These are phyloP conservation scores for Drepana arcuata DNA, from an alignment of 1,140 invertebrate genomes.

Conservation along the genomic window DNA sequence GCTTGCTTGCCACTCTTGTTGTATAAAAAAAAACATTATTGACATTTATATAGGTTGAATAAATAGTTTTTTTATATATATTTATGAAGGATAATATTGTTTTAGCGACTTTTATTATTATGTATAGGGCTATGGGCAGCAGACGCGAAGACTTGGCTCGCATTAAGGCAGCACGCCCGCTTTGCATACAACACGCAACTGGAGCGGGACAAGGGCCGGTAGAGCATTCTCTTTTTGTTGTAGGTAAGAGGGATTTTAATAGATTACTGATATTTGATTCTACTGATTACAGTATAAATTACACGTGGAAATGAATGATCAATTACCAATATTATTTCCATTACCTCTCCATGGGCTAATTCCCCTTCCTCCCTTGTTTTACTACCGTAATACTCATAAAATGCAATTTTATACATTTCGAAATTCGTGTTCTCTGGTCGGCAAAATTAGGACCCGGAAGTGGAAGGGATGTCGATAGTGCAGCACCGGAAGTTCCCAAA, in stretches of 20 bases:
- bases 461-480: slow-evolving; percentile 42
- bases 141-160: slow-evolving; percentile 23
- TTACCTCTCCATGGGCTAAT: no score
- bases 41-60: no score
- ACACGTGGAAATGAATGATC: no score
- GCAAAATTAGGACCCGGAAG: slow-evolving; percentile 38
- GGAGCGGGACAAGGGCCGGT: slow-evolving; percentile 20
- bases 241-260: slow-evolving; percentile 24
- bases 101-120: background rate
- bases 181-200: slow-evolving; percentile 52
- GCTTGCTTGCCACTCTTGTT: background rate
- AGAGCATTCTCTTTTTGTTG: slow-evolving; percentile 46
- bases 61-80: no score
- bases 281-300: no score
- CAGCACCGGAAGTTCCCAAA: slow-evolving; percentile 24
- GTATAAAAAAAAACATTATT: background rate
- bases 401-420: no score
- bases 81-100: no score
- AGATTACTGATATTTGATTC: no score
- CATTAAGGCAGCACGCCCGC: slow-evolving; percentile 35
- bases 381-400: no score
- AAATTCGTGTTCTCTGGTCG: no score
- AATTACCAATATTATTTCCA: no score
- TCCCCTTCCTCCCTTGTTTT: no score
- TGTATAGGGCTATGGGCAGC: slow-evolving; percentile 20